These are phyloP conservation scores for Sogatella furcifera DNA, from an alignment of 1,140 invertebrate species.

Conservation along the genomic window DNA sequence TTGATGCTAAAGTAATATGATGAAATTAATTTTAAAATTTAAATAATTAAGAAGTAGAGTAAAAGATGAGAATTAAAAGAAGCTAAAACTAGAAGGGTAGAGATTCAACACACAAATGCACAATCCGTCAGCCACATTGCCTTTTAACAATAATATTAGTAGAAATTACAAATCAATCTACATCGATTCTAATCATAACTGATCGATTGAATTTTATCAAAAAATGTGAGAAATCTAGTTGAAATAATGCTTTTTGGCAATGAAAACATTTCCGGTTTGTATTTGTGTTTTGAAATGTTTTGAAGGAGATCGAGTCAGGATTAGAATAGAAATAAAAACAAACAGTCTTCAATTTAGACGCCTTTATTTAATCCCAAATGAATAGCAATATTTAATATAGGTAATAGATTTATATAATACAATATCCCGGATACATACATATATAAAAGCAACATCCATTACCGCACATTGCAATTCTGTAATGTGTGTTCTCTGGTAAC, in stretches of 20 bases:
- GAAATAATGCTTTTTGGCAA: slow-evolving; percentile 17
- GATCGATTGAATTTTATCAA: not conserved
- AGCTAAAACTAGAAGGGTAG: slow-evolving; percentile 2
- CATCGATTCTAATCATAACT: not conserved
- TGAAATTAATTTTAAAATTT: no score
- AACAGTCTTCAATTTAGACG: not conserved
- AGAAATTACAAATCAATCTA: not conserved
- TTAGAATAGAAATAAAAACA: not conserved
- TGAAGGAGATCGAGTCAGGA: not conserved
- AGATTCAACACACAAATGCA: slow-evolving; percentile 20
- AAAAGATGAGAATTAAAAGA: no score
- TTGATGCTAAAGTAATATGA: no score
- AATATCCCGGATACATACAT: slow-evolving; percentile 6
- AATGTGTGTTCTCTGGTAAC: slow-evolving; percentile 3
- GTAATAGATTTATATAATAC: not conserved
- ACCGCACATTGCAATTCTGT: not conserved
- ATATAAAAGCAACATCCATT: slow-evolving; percentile 1
- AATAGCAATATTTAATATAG: not conserved
- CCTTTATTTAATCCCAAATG: slow-evolving; percentile 4
- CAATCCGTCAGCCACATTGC: slow-evolving; percentile 21
- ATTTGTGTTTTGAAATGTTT: slow-evolving; percentile 20
- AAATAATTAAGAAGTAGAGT: no score
- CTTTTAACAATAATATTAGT: slow-evolving; percentile 5
- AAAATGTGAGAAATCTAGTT: not conserved
- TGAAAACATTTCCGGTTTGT: slow-evolving; percentile 19